Evolutionary conservation across 2,888 invertebrate species (phyloP), one percentile per base, ranked within the genome.

Genomic region (Pycnomerus fuliginosus): DNA sequence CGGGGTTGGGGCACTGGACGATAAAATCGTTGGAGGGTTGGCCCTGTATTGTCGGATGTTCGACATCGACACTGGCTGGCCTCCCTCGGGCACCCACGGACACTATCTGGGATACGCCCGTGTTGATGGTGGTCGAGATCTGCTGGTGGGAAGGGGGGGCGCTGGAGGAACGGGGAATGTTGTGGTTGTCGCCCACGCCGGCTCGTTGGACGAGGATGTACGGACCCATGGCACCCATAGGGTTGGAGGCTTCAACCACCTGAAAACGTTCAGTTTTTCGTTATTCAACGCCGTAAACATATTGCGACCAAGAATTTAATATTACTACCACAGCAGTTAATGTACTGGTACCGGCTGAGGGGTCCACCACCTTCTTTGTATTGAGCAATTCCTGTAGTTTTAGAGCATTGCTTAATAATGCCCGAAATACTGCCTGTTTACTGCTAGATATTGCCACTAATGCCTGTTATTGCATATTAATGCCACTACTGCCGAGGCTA

Each of bases 151-250:
- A 77, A 7, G 90, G 87, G 8, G 90, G 90, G 1, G 91, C 90
- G 66, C 90, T 90, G 1, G 90, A 89, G 1, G 91, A 90, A 36
- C 91, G 77, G 1, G 90, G 90, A 3, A 86, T 84, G 37, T 82
- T 80, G 60, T 79, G 82, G 43, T 60, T 59, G 29, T 65, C 66
- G 38, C 79, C 78, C 5, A 77, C 75, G 46, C 80, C 73, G 2
- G 76, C 84, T 44, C 88, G 79, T 68, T 90, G 89, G 17, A 90
- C 87, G 14, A 90, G 75, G 47, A 90, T 86, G 70, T 90, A 90
- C 64, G 89, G 90, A 24, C 87, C 87, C 44, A 86, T 76, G 45
- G 80, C 79, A 48, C 80, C 80, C 16, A 80, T 69, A 37, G 79
- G 74, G 60, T 76, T 80, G 52, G 80, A 75, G 58, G 76, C 80